Conservation (phyloP, 2,888 invertebrate species). For the Cantharis flavilabris region DNA sequence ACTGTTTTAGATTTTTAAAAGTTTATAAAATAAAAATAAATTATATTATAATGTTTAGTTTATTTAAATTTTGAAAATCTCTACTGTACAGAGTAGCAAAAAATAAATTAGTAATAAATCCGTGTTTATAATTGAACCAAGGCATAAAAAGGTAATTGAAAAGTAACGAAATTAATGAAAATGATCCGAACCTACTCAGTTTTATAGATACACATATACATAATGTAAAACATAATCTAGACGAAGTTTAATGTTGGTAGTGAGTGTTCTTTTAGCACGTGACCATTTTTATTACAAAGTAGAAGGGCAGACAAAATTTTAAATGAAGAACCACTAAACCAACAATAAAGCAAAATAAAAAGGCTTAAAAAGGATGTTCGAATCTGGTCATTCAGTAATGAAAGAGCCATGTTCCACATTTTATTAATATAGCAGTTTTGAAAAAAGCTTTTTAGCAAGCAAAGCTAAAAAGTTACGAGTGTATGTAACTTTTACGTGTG, state of each 20-base stretch:
- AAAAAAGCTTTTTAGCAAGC: neutral
- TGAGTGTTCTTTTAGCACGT: neutral
- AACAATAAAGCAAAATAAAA: neutral
- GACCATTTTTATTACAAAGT: neutral
- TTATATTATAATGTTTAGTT: too few relatives aligned
- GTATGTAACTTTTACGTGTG: constrained; percentile 6
- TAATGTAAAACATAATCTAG: too few relatives aligned
- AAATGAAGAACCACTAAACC: neutral
- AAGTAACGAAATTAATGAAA: too few relatives aligned
- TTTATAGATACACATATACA: too few relatives aligned
- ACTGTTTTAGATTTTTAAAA: too few relatives aligned
- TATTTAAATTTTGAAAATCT: too few relatives aligned
- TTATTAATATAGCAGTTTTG: neutral
- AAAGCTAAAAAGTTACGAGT: constrained; percentile 3
- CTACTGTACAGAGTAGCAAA: too few relatives aligned
- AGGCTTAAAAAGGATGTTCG: neutral
- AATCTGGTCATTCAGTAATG: neutral
- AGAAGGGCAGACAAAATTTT: neutral
- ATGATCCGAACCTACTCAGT: too few relatives aligned
- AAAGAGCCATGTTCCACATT: neutral
- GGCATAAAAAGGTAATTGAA: too few relatives aligned
- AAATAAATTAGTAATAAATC: too few relatives aligned
- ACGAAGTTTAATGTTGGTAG: neutral
- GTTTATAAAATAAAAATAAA: too few relatives aligned
- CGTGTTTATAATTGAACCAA: too few relatives aligned